A percentile compares a stretch with the other conserved stretches of the same genome.
Evolutionary conservation across 2,888 invertebrate genomes (phyloP).

Genomic region (Venusia cambrica): DNA sequence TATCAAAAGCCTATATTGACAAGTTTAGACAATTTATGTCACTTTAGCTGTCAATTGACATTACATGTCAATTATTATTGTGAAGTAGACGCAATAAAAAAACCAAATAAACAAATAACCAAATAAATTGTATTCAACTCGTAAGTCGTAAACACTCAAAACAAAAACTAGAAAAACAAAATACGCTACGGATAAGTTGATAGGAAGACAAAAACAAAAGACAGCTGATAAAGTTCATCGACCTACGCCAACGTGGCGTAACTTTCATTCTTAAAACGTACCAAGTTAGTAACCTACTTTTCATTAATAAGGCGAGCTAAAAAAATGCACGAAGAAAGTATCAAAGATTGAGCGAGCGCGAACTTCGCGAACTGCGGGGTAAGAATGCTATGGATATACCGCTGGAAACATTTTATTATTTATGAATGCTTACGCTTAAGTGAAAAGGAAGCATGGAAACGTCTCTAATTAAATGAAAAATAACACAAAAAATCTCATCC

Average conservation of each 20-base stretch:
- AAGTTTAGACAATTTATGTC: no score
- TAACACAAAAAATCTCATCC: no score
- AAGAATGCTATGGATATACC: slow-evolving; percentile 47
- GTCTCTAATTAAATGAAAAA: no score
- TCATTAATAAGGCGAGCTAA: slow-evolving; percentile 81
- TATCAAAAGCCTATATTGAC: no score
- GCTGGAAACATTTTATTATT: no score
- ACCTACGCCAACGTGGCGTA: slow-evolving; percentile 78
- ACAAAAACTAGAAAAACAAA: slow-evolving; percentile 17
- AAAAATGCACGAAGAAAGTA: slow-evolving; percentile 81
- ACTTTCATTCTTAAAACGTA: slow-evolving; percentile 80
- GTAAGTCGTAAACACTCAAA: slow-evolving; percentile 1
- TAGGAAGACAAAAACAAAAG: slow-evolving; percentile 71
- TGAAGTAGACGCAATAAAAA: no score
- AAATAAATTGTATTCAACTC: not conserved
- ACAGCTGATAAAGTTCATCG: slow-evolving; percentile 73
- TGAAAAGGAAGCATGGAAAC: no score
- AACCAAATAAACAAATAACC: no score
- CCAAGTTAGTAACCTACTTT: slow-evolving; percentile 81
- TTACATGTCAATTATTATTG: no score
- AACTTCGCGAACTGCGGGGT: slow-evolving; percentile 63
- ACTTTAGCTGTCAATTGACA: no score
- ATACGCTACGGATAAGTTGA: slow-evolving; percentile 23
- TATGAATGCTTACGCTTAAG: no score
- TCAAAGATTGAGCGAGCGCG: slow-evolving; percentile 80